phyloP scores from a whole-genome alignment of 64 coral and sea anemone genomes.

The Pocillopora verrucosa region DNA sequence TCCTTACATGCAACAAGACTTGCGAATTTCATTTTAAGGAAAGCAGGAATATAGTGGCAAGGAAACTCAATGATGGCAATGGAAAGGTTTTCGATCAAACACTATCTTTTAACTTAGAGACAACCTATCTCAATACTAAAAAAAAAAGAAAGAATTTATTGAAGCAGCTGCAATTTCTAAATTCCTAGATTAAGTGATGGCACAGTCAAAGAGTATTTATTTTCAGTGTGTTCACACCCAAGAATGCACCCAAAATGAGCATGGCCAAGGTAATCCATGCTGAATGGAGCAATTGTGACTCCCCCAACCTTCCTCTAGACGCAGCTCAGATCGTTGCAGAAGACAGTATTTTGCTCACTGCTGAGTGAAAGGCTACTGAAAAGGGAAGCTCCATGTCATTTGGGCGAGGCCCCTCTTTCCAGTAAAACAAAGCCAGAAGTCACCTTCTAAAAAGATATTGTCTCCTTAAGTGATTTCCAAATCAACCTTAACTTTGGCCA shows the following conservation, averaged over 20 bases:
- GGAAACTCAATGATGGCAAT: neutral
- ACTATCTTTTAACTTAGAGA: neutral
- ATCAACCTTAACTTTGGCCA: too few relatives aligned
- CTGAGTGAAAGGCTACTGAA: conserved; percentile 33
- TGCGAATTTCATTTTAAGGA: conserved; percentile 50
- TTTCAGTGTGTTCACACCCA: conserved; percentile 30
- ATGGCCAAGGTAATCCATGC: conserved; percentile 50
- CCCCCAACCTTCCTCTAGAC: conserved; percentile 18
- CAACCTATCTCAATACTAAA: neutral
- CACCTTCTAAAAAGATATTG: too few relatives aligned
- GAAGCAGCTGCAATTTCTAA: conserved; percentile 17
- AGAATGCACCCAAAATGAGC: conserved; percentile 30
- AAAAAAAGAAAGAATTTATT: conserved; percentile 43
- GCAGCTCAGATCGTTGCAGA: conserved; percentile 20
- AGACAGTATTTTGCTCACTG: conserved; percentile 9
- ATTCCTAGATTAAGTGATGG: conserved; percentile 58
- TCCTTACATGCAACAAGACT: neutral
- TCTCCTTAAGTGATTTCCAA: too few relatives aligned
- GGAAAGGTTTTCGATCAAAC: conserved; percentile 19
- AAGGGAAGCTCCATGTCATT: neutral
- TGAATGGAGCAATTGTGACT: conserved; percentile 19
- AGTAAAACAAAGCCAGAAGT: conserved; percentile 1
- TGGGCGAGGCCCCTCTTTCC: too few relatives aligned
- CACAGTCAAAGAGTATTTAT: conserved; percentile 32
- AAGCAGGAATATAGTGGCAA: conserved; percentile 24